Conservation (phyloP, 1,140 invertebrate species). For the Solenopsis fugax region DNA sequence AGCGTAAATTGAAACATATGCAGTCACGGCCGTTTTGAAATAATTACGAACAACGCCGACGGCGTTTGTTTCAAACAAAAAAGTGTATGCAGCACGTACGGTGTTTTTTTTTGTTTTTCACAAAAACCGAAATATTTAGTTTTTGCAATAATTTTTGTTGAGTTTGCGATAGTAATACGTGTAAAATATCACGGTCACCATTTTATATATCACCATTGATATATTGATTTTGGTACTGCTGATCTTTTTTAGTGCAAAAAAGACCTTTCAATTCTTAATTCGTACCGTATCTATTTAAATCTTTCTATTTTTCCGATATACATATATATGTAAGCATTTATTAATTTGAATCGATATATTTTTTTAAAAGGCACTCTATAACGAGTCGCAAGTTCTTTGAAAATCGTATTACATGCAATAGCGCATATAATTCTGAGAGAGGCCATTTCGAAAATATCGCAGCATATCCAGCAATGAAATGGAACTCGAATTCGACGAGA, state of each 20-base stretch:
- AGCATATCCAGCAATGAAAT: constrained; percentile 18
- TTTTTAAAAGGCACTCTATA: background rate
- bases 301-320: background rate
- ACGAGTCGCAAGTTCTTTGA: background rate
- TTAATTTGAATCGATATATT: constrained; percentile 23
- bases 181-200: background rate
- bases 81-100: background rate
- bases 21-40: constrained; percentile 13
- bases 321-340: background rate
- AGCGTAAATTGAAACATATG: constrained; percentile 52
- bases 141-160: constrained; percentile 32
- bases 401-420: background rate
- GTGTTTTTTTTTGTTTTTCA: background rate
- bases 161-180: background rate
- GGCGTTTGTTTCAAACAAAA: constrained; percentile 39
- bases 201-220: no score
- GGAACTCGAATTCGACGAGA: constrained; percentile 21
- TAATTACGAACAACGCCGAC: constrained; percentile 43
- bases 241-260: background rate
- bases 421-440: constrained; percentile 17
- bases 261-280: background rate
- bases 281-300: background rate
- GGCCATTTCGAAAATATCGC: constrained; percentile 28
- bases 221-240: background rate
- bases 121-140: constrained; percentile 30